Evolutionary conservation across 2,888 invertebrate genomes (phyloP).

Genomic region (Drosophila subquinaria): DNA sequence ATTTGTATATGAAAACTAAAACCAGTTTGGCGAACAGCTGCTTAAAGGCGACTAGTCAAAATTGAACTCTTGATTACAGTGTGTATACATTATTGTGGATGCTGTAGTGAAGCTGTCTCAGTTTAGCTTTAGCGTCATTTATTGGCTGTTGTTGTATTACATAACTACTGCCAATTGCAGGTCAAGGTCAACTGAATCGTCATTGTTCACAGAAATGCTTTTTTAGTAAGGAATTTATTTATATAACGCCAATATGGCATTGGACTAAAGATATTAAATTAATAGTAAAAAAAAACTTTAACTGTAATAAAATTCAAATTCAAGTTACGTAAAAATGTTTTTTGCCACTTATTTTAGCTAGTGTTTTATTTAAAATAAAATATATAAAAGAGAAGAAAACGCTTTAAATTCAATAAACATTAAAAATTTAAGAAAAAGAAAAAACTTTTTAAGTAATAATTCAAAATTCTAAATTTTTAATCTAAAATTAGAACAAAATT

Average conservation of each 20-base stretch:
- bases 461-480: neutral
- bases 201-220: neutral
- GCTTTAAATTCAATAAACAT: neutral
- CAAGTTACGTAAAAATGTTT: too few relatives aligned
- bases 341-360: too few relatives aligned
- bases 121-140: slow-evolving; percentile 20
- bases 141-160: slow-evolving; percentile 34
- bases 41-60: slow-evolving; percentile 20
- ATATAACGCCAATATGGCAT: neutral
- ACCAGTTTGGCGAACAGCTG: slow-evolving; percentile 47
- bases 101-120: slow-evolving; percentile 19
- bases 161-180: slow-evolving; percentile 60
- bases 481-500: neutral
- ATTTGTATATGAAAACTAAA: slow-evolving; percentile 6
- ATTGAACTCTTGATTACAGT: slow-evolving; percentile 13
- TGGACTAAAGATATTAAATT: neutral
- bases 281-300: too few relatives aligned
- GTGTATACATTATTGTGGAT: neutral
- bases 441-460: neutral
- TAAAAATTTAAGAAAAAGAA: neutral
- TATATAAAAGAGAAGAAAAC: too few relatives aligned
- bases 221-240: neutral
- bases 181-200: slow-evolving; percentile 60
- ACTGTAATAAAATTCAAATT: too few relatives aligned
- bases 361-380: too few relatives aligned